Base-by-base conservation (phyloP, 2,888 invertebrate genomes). In the Fragum sueziense region DNA sequence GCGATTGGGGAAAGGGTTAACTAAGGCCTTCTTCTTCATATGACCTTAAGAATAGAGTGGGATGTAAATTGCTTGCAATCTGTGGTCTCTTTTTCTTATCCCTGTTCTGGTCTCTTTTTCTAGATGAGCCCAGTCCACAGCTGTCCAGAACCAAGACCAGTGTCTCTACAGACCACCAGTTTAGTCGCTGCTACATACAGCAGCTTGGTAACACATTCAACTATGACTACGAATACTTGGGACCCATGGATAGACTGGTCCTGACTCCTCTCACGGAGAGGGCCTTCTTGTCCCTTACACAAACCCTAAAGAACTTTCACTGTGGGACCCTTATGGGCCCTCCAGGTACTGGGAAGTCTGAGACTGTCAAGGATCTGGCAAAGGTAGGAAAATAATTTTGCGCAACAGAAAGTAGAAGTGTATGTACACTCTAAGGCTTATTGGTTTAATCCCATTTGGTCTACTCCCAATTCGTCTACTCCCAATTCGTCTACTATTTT, bases 161-260 rank as follows among this genome's bases (percentile, higher is more conserved):
- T 9, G 89, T 92, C 25, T 88, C 90, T 7, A 90, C 89, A 31
- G 91, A 89, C 77, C 90, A 91, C 86, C 90, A 91, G 85, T 91
- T 92, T 80, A 91, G 91, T 61, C 85, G 86, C 27, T 92, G 92
- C 79, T 84, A 85, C 34, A 81, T 91, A n/a, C 90, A 91, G 61
- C 92, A 92, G 83, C 87, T 93, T 70, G 88, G 89, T 31, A 87
- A 88, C 72, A 86, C 84, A 9, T 91, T 91, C 79, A 84, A 76
- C 54, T 92, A 92, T 79, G 92, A 92, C 79, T 90, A 91, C 54
- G 93, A 93, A 79, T 92, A 92, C 79, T 81, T 90, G 34, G 92
- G 92, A 0, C 90, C 92, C 6, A 71, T 80, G 22, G 69, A 78
- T 17, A 84, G 89, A 54, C 86, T 92, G 4, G 89, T 91, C 2